Conservation (phyloP, 2,888 invertebrate species). For the Tortrix viridana region DNA sequence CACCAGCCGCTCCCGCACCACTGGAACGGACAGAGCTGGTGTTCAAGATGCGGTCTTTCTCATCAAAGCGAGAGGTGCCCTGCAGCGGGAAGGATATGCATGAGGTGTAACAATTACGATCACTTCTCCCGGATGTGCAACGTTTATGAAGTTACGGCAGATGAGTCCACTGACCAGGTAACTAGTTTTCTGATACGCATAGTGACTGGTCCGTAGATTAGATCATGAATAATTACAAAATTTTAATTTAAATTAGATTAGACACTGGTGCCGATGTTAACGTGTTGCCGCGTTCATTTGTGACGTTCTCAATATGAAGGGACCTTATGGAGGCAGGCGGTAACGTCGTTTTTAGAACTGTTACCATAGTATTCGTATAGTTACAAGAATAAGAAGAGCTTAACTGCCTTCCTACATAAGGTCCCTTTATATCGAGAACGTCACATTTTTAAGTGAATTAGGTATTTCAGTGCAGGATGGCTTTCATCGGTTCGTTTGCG, state of each 20-base stretch:
- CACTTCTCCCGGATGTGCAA: neutral
- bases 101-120: neutral
- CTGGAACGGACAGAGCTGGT: neutral
- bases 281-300: neutral
- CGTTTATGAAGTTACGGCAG: neutral
- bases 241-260: constrained; percentile 1
- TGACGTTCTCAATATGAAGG: no score
- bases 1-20: neutral
- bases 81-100: neutral
- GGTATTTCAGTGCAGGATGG: no score
- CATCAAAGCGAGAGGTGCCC: neutral
- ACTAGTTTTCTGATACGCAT: neutral
- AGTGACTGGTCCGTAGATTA: constrained; percentile 1
- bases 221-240: neutral
- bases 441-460: no score
- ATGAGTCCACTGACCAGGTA: constrained; percentile 9
- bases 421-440: no score
- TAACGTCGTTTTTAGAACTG: no score
- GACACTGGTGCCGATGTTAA: constrained; percentile 6
- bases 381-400: no score
- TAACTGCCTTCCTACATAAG: no score
- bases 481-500: no score
- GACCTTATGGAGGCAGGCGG: no score
- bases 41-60: neutral
- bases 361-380: no score